Evolutionary conservation across 2,888 invertebrate genomes (phyloP).

Genomic region (Limnephilus auricula): DNA sequence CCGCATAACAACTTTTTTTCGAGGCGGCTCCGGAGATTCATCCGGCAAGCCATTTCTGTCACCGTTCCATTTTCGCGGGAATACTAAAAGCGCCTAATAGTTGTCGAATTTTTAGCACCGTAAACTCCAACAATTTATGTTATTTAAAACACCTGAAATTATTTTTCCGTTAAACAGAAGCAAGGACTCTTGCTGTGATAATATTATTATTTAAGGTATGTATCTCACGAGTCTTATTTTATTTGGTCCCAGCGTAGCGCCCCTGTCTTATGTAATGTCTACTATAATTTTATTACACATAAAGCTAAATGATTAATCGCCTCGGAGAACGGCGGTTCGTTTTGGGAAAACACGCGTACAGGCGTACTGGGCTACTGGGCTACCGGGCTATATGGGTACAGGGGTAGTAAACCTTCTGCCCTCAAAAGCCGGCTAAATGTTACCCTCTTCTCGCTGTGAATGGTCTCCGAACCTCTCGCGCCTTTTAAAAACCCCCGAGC

Average conservation of each 20-base stretch:
- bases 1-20: too few relatives aligned
- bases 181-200: neutral
- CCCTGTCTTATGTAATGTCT: slow-evolving; percentile 27
- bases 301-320: slow-evolving; percentile 38
- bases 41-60: too few relatives aligned
- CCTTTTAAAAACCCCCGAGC: neutral
- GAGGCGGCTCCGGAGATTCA: too few relatives aligned
- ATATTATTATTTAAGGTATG: neutral
- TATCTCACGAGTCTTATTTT: neutral
- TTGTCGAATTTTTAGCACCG: neutral
- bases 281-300: slow-evolving; percentile 34
- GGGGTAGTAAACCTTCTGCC: neutral
- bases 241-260: neutral
- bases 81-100: too few relatives aligned
- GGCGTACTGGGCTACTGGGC: too few relatives aligned
- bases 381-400: neutral
- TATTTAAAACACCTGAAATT: too few relatives aligned
- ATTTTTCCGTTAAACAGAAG: too few relatives aligned
- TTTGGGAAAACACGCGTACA: slow-evolving; percentile 6
- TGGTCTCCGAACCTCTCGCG: neutral
- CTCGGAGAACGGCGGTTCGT: neutral
- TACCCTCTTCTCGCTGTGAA: neutral
- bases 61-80: too few relatives aligned
- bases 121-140: too few relatives aligned
- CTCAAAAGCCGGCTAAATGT: neutral